Percentiles rank a stretch among this genome's conserved stretches.
These are phyloP conservation scores for Saccostrea glomerata DNA, from an alignment of 1,140 invertebrate species.

Conservation along the genomic window DNA sequence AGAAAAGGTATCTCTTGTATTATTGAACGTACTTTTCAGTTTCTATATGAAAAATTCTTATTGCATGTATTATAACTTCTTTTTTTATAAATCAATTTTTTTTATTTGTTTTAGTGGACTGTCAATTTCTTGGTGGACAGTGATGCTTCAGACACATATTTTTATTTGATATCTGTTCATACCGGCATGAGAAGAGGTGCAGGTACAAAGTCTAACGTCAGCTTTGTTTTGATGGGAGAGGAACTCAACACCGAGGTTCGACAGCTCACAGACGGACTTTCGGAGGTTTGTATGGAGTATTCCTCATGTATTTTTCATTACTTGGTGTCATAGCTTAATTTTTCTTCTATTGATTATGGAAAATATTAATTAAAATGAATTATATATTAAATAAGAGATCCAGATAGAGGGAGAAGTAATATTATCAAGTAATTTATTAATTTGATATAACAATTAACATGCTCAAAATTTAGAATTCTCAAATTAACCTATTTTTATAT, in stretches of 20 bases:
- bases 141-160: constrained; percentile 64
- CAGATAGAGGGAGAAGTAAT: no score
- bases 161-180: constrained; percentile 72
- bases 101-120: constrained; percentile 63
- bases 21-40: not conserved
- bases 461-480: no score
- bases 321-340: no score
- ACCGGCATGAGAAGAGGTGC: constrained; percentile 69
- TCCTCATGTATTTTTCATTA: no score
- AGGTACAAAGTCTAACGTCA: constrained; percentile 72
- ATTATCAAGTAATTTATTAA: no score
- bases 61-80: not conserved
- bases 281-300: constrained; percentile 46
- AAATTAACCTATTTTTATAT: no score
- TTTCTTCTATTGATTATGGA: no score
- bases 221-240: constrained; percentile 72
- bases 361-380: no score
- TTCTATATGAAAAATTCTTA: not conserved
- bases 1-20: not conserved
- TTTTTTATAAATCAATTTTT: not conserved
- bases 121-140: constrained; percentile 69
- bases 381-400: no score
- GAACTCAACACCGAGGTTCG: constrained; percentile 67
- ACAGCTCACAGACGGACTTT: constrained; percentile 66
- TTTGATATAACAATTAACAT: no score